Evolutionary conservation across 2,113 vertebrate species (phyloP), one percentile per base, ranked within the genome.

Genomic region (Sisor rabdophorus): DNA sequence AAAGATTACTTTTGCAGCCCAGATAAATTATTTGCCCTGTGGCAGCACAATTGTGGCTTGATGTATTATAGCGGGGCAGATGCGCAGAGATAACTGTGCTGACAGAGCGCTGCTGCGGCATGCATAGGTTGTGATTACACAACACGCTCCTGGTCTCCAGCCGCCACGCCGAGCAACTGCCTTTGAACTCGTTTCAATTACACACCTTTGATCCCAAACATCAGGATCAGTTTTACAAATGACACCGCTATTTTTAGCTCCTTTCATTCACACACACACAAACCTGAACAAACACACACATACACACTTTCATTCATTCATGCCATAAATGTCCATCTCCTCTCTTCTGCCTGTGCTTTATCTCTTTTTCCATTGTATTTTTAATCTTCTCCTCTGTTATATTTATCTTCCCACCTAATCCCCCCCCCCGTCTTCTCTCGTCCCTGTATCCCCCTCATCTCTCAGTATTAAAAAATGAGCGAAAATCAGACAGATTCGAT

Each of bases 111-210:
- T 20, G 52, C 73, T 71, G 4, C 7, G 2, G 67, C 61, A 53
- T 58, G 32, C n/a, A 50, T n/a, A 63, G 55, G 20, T 7, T 58
- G 74, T 64, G 70, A 81, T 69, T 55, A 36, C 17, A 24, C 67
- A 59, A 58, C 36, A 11, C 2, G 4, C 40, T 32, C n/a, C 61
- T 64, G 52, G 55, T 73, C 53, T 78, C 50, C 20, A 53, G 63
- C 28, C 68, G n/a, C 26, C 64, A 10, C 15, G 22, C 40, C 40
- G 36, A 20, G 82, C 79, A 73, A 77, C 59, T 54, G 78, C 71
- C 77, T 82, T 76, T 72, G 65, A 79, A 71, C 58, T 52, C 32
- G 75, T 75, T 83, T 80, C 82, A 84, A 79, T 82, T 78, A 84
- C 70, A 53, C 59, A 73, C 73, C 77, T 77, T 75, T 82, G 71